Conservation (phyloP, 1,140 invertebrate species). For the Myzus persicae region DNA sequence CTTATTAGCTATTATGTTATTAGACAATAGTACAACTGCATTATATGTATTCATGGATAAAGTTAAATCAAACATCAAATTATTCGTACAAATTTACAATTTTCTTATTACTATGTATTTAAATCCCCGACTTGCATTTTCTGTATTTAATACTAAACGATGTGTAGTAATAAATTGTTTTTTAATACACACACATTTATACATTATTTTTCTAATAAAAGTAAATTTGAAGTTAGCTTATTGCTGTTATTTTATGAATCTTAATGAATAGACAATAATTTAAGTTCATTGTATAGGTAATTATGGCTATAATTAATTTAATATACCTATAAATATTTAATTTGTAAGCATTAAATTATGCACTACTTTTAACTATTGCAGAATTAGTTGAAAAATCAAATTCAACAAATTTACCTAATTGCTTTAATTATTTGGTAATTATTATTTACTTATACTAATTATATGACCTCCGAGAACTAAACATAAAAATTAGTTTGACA, state of each 20-base stretch:
- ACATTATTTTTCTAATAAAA: constrained; percentile 15
- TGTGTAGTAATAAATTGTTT: background rate
- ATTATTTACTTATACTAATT: background rate
- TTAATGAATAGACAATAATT: background rate
- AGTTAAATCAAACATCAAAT: background rate
- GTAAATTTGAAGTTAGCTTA: background rate
- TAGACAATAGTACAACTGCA: background rate
- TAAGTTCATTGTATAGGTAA: background rate
- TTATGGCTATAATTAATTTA: background rate
- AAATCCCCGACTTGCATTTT: background rate
- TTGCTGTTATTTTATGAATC: background rate
- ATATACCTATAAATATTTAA: background rate
- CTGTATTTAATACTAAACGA: background rate
- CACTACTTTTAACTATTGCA: background rate
- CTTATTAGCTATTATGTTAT: background rate
- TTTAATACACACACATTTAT: background rate
- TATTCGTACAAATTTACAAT: constrained; percentile 14
- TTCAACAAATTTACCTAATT: background rate
- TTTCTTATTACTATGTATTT: background rate
- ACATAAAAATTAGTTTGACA: background rate
- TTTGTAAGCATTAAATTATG: background rate
- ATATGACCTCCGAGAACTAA: background rate
- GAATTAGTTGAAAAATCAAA: background rate
- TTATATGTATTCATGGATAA: constrained; percentile 4
- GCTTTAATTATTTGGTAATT: background rate